These are phyloP conservation scores for Psittacula derbiana DNA, from an alignment of 2,797 vertebrate species.

Conservation along the genomic window DNA sequence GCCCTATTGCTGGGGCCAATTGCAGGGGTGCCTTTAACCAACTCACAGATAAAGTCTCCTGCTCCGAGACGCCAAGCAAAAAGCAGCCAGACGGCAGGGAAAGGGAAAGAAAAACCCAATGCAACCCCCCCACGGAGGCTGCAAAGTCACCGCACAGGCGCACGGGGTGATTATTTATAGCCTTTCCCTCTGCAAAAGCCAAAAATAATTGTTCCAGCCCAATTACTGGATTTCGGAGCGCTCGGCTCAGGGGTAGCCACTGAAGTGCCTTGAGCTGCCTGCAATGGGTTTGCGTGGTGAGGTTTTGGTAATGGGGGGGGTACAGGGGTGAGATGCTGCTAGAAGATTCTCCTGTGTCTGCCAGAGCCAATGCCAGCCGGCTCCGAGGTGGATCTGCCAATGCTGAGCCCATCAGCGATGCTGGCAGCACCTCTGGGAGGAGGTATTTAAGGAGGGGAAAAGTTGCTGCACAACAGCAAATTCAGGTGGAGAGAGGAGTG, in stretches of 20 bases:
- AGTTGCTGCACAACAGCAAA: background rate
- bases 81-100: background rate
- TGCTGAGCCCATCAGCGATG: background rate
- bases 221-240: slow-evolving; percentile 29
- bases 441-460: background rate
- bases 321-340: background rate
- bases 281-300: background rate
- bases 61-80: background rate
- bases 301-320: background rate
- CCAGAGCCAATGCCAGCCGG: background rate
- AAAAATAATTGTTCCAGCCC: slow-evolving; percentile 64
- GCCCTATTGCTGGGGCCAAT: background rate
- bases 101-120: background rate
- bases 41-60: slow-evolving; percentile 42
- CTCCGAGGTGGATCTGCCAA: background rate
- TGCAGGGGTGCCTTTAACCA: slow-evolving; percentile 47
- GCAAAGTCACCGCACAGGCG: slow-evolving; percentile 59
- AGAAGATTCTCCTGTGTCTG: background rate
- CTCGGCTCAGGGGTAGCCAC: background rate
- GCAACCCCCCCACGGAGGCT: background rate
- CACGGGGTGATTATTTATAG: slow-evolving; percentile 59
- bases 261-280: background rate
- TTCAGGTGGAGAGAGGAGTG: background rate
- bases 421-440: background rate
- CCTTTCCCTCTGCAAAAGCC: slow-evolving; percentile 56